Evolutionary conservation across 2,113 vertebrate species (phyloP), one percentile per base, ranked within the genome.

Genomic region (Pygoscelis antarcticus): DNA sequence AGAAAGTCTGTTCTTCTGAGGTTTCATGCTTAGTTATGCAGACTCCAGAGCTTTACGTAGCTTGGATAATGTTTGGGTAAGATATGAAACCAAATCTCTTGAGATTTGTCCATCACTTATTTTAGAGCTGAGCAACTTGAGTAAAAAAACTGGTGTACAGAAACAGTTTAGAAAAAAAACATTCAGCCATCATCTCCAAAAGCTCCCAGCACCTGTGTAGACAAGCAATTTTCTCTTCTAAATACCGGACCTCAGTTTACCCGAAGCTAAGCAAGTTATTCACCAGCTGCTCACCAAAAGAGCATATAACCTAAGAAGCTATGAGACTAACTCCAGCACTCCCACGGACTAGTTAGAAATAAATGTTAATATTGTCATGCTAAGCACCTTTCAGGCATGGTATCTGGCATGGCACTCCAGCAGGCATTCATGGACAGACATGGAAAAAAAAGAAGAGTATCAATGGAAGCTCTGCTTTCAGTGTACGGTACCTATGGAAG

Each of bases 1-100:
- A 96, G 95, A 96, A 97, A 97, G 91, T 97, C 93, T 93, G 82
- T 62, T 96, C 89, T 94, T 94, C 92, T 83, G 93, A 96, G 93
- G 91, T 97, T 97, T 97, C 93, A 95, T 83, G 93, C 87, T 96
- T 87, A 94, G 87, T 91, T 96, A 95, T 88, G 94, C 91, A 94
- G 93, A 95, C 89, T 95, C 91, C 78, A 90, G 96, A 94, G 96
- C 96, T 97, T 97, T 95, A 97, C 94, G 96, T 96, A 97, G 94
- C 93, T 90, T 93, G 78, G 84, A 80, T 94, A 96, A 97, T 96
- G 93, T 96, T 97, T 95, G 95, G 89, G 78, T 90, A 96, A 96
- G 95, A 96, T 90, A 91, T n/a, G 78, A 97, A 97, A 93, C 66
- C 71, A 94, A 91, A 91, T 62, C 96, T 95, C 97, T 70, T 88